Evolutionary conservation across 2,113 vertebrate species (phyloP), one percentile per base, ranked within the genome.

Genomic region (Hypanus sabinus): DNA sequence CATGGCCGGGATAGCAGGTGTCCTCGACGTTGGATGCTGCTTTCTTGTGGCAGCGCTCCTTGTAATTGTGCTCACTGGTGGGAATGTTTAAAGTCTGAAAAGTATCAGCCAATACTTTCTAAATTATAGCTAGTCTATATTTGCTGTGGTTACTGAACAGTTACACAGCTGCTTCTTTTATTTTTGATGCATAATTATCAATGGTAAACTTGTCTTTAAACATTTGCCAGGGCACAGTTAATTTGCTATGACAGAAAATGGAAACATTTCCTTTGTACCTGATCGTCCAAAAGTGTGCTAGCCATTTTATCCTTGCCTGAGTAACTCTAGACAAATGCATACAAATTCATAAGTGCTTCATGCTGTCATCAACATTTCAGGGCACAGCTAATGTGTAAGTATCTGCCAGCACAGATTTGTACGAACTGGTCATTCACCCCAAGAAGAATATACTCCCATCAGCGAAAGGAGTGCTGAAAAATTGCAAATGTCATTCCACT

Each of bases 181-280:
- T 95, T 97, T 97, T 96, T 96, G 95, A 96, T 97, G 96, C 94
- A 95, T 96, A 94, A 94, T 96, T 95, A 95, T 96, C 96, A 91
- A 94, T 96, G 95, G 96, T 94, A 94, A 95, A 96, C 94, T 95
- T 95, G 96, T 95, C 96, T 97, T 97, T 96, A 96, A 97, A 97
- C 95, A 93, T 96, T 96, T 96, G 96, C 96, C 97, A 97, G 96
- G 95, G 94, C 96, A 96, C 96, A 96, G 94, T 97, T 97, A 97
- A 95, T 94, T 95, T 97, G 95, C 96, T 94, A 79, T 95, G 95
- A 96, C 95, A 94, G 73, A 96, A 95, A 96, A 96, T 97, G 95
- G 96, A 96, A 97, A 97, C 5, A 96, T 95, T 94, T 95, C 96
- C 94, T 92, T 93, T 95, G 95, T 96, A 96, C 96, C 46, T 71